A percentile compares a stretch with the other conserved stretches of the same genome.
Evolutionary conservation across 1,140 invertebrate species (phyloP).

Genomic region (Drosophila orena): DNA sequence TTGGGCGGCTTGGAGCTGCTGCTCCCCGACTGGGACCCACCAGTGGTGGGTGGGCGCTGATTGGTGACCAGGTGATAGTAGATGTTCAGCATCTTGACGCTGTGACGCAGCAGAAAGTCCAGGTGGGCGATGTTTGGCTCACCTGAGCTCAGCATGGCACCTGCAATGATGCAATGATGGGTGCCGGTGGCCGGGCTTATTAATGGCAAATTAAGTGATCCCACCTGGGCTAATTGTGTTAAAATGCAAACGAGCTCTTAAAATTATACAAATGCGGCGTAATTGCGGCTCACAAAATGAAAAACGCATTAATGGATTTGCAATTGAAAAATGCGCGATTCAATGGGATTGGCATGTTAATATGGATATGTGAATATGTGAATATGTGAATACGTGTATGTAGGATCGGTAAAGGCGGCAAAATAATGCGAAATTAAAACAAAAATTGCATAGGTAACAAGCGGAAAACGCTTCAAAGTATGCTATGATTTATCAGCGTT

Average conservation of each 20-base stretch:
- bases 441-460: constrained; percentile 77
- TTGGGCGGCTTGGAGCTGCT: constrained; percentile 85
- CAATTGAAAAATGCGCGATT: constrained; percentile 37
- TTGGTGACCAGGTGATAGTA: constrained; percentile 91
- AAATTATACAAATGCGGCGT: constrained; percentile 66
- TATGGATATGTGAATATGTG: neutral
- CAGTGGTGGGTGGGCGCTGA: constrained; percentile 62
- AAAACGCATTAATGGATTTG: constrained; percentile 73
- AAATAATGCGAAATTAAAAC: constrained; percentile 73
- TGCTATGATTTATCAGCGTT: constrained; percentile 75
- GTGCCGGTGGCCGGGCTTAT: constrained; percentile 37
- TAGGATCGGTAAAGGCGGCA: constrained; percentile 21
- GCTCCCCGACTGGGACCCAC: constrained; percentile 25
- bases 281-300: constrained; percentile 68
- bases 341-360: constrained; percentile 32
- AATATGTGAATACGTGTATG: neutral
- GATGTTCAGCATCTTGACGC: constrained; percentile 89
- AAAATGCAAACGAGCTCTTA: constrained; percentile 60
- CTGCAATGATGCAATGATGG: constrained; percentile 16
- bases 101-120: constrained; percentile 87
- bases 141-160: constrained; percentile 54
- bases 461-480: constrained; percentile 76
- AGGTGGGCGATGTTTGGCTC: constrained; percentile 41
- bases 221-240: constrained; percentile 63
- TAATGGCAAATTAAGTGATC: constrained; percentile 70